These are phyloP conservation scores for Heteromormyrus szaboi DNA, from an alignment of 2,797 vertebrate genomes.

Conservation along the genomic window DNA sequence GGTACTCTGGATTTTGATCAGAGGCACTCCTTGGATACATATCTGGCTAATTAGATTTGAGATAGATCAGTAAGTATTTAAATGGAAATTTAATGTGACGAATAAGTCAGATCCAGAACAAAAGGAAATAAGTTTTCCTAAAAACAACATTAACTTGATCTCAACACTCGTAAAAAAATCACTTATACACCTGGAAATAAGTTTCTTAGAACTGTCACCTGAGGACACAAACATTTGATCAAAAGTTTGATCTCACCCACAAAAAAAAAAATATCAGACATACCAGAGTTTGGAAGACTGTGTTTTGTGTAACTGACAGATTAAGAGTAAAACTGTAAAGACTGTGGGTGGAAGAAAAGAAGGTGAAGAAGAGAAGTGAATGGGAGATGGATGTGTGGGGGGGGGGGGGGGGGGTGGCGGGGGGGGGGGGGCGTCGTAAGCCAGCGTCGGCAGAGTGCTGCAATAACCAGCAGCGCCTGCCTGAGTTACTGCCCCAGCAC, in stretches of 20 bases:
- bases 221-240: not conserved
- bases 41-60: not conserved
- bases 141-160: not conserved
- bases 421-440: not conserved
- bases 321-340: not conserved
- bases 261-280: not conserved
- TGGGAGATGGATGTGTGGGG: not conserved
- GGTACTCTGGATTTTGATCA: not conserved
- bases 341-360: not conserved
- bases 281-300: not conserved
- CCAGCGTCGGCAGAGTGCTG: not conserved
- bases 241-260: not conserved
- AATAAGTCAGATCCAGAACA: not conserved
- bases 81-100: not conserved
- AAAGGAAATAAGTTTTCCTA: not conserved
- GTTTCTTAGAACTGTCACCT: not conserved
- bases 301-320: not conserved
- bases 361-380: not conserved
- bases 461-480: constrained; percentile 6
- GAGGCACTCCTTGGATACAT: not conserved
- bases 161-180: not conserved
- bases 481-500: constrained; percentile 23
- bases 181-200: not conserved
- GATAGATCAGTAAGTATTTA: not conserved
- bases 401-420: not conserved